phyloP scores from a whole-genome alignment of 1,140 invertebrate genomes.

The Akabosia matsudoensis region DNA sequence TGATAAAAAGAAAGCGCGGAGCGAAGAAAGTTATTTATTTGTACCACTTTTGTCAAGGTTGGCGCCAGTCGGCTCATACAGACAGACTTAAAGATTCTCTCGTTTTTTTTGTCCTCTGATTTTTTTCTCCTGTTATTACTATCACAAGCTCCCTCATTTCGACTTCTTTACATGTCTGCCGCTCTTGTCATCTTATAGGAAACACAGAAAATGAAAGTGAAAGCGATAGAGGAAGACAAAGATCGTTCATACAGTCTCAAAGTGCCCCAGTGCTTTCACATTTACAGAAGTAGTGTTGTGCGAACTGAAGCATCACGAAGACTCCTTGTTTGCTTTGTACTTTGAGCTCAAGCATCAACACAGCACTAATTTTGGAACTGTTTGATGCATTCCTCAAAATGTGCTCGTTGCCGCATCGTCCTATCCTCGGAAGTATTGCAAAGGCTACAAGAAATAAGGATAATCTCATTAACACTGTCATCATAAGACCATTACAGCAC shows the following conservation, averaged over 20 bases:
- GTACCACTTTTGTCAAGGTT: constrained; percentile 14
- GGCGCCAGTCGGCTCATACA: not conserved
- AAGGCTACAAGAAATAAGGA: not conserved
- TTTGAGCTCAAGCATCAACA: no score
- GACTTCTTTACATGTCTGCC: not conserved
- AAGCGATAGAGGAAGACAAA: no score
- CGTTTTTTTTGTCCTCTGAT: not conserved
- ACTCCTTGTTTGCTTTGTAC: no score
- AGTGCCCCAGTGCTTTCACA: no score
- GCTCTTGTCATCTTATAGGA: not conserved
- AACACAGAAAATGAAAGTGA: no score
- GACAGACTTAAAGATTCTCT: not conserved
- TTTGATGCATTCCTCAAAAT: no score
- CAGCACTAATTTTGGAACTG: no score
- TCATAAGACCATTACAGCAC: not conserved
- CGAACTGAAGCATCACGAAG: no score
- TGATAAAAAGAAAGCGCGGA: not conserved
- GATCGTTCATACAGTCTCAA: no score
- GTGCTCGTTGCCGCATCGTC: no score
- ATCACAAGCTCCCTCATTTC: not conserved
- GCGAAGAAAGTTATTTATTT: constrained; percentile 14
- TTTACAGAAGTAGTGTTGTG: no score
- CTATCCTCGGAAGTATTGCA: no score
- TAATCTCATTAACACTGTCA: not conserved
- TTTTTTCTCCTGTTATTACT: not conserved